Percentiles rank a stretch among this genome's conserved stretches.
These are phyloP conservation scores for Coluber constrictor DNA, from an alignment of 2,797 vertebrate species.

Conservation along the genomic window DNA sequence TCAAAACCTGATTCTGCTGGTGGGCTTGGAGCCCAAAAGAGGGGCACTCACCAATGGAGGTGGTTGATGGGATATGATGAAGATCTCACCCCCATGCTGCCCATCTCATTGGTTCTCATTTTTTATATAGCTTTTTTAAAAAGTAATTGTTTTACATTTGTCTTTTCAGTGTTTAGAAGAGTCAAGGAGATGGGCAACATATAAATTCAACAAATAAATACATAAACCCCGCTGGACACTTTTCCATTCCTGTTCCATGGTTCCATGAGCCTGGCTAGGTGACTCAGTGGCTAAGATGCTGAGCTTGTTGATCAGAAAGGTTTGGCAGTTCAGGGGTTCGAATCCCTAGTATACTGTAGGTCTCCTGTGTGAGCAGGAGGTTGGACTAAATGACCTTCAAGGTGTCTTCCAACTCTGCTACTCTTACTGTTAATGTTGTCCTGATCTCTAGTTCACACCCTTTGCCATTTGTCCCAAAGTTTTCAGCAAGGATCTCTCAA, in stretches of 20 bases:
- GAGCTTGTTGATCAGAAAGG: too few relatives aligned
- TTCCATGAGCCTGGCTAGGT: too few relatives aligned
- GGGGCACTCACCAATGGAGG: too few relatives aligned
- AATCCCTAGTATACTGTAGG: too few relatives aligned
- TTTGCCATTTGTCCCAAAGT: background rate
- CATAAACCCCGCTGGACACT: background rate
- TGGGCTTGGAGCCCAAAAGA: too few relatives aligned
- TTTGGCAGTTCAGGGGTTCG: too few relatives aligned
- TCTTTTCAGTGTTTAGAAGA: background rate
- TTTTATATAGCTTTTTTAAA: background rate
- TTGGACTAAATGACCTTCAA: too few relatives aligned
- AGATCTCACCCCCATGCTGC: background rate
- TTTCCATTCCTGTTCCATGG: background rate
- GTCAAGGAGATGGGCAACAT: background rate
- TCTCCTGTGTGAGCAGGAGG: too few relatives aligned
- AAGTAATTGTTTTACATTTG: background rate
- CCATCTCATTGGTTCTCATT: background rate
- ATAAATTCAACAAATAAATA: background rate
- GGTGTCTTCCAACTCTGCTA: too few relatives aligned
- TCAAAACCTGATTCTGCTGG: too few relatives aligned
- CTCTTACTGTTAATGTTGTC: background rate
- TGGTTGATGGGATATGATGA: background rate
- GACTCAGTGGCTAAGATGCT: too few relatives aligned
- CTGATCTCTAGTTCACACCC: background rate
- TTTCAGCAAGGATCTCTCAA: background rate